Evolutionary conservation across 2,797 vertebrate species (phyloP), one percentile per base, ranked within the genome.

Genomic region (Uromys caudimaculatus): DNA sequence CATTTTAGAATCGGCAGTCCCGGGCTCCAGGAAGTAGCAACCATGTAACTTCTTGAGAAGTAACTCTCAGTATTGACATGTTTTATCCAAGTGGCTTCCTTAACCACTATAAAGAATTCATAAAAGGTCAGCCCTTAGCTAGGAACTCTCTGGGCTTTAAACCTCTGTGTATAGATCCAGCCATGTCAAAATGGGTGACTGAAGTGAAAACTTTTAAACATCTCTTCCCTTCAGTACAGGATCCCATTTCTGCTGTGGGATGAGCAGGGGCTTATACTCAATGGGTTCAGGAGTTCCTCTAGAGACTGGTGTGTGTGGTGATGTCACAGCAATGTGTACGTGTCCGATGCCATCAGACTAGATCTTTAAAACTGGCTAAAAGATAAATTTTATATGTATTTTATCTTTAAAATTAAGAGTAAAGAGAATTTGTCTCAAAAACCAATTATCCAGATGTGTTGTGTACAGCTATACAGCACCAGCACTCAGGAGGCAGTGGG

Each of bases 11-110:
- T 52, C 47, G n/a, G 58, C 64, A 16, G 6, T 0, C 13, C 16
- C 29, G 78, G 38, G 13, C 41, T 54, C 50, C 3, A 27, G 97
- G 88, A 96, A 84, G 95, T 21, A 41, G 24, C 32, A 83, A 2
- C 5, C 29, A 27, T 29, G 44, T 90, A 93, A 95, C 95, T 96
- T 60, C 17, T 75, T 69, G 79, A 69, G 91, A 96, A 91, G 38
- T 73, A 77, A 92, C 29, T 24, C 52, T 41, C 67, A 81, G 11
- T n/a, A n/a, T 4, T 3, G n/a, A n/a, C 44, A 75, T 10, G 3
- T 93, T 77, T 77, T 94, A 73, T 58, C 19, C 56, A 95, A 95
- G 50, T 78, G 24, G 27, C 86, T 94, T 93, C 56, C 41, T 92
- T 87, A 67, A 81, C 35, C 67, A 76, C 32, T 8, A 0, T 69